A percentile compares a stretch with the other conserved stretches of the same genome.
Evolutionary conservation across 2,888 invertebrate genomes (phyloP).

Genomic region (Onthophagus sagittarius): DNA sequence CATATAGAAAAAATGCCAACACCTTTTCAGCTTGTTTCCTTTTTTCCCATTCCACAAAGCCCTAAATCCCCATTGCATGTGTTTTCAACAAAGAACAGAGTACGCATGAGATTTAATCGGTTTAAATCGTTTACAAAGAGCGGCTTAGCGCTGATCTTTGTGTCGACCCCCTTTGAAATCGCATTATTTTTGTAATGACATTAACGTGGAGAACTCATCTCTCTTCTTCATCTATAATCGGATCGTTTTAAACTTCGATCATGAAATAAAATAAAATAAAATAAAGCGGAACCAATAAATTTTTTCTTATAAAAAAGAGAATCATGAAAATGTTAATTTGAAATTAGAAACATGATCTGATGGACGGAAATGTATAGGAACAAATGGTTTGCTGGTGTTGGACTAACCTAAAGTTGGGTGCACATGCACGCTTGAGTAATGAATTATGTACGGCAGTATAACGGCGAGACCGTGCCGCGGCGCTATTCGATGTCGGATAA

Average conservation of each 20-base stretch:
- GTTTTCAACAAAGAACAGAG: background rate
- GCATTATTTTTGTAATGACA: background rate
- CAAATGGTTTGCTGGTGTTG: background rate
- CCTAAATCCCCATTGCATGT: too few species aligned
- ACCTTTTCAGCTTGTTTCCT: too few species aligned
- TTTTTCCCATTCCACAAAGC: too few species aligned
- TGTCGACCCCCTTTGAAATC: background rate
- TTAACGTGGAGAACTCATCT: background rate
- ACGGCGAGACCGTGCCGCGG: background rate
- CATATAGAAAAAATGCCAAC: too few species aligned
- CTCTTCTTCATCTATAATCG: background rate
- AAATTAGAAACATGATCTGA: background rate
- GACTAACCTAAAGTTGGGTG: background rate
- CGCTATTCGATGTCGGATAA: slow-evolving; percentile 8
- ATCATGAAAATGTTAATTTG: background rate
- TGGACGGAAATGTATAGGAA: background rate
- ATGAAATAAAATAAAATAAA: too few species aligned
- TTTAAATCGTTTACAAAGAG: background rate
- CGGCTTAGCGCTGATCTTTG: background rate
- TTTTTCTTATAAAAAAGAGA: too few species aligned
- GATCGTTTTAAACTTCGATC: background rate
- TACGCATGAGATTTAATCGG: background rate
- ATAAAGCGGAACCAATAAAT: too few species aligned
- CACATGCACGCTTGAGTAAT: background rate
- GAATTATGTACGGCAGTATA: background rate